Base-by-base conservation (phyloP, 2,797 vertebrate genomes). In the Scolopax rusticola region DNA sequence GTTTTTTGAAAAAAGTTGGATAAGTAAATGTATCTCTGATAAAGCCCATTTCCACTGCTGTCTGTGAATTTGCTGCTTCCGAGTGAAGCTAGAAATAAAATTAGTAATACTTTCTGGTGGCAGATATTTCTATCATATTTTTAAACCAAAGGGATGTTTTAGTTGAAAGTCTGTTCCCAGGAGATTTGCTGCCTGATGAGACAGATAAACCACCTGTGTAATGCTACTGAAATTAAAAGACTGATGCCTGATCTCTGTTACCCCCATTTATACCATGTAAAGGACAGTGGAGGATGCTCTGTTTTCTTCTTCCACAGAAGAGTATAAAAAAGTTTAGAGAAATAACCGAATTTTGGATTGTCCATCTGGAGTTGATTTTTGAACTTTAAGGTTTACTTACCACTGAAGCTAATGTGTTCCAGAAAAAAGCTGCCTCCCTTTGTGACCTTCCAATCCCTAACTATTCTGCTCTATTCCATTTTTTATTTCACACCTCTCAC, bases 401-500 rank as follows among this genome's bases (percentile, higher is more conserved):
- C 33, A 43, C 48, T 71, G 41, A 89, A 93, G 38, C 53, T 89
- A 94, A 80, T 71, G 41, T 71, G 60, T 91, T 92, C 40, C 64
- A 96, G 77, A 92, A 89, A 87, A 85, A 85, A 82, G 30, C 45
- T 87, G 45, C 36, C 19, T 90, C 56, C 45, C 27, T 83, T 67
- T 80, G 54, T 89, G 90, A 93, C 86, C 60, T 87, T 89, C 33
- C 93, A 89, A 83, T 61, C 60, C 54, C 51, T 80, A 87, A 85
- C 76, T 95, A 28, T 89, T 96, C 78, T 84, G 20, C 43, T 93
- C 36, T 77, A 74, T 79, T 94, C 56, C 12, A 76, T 56, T 90
- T 96, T 93, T 93, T 95, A 70, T 95, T 95, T 95, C 85, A 84
- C 65, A 87, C 38, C 43, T 87, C 76, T 93, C 87, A 92, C 84